Percentiles rank a stretch among this genome's conserved stretches.
Evolutionary conservation across 2,797 vertebrate species (phyloP).

Genomic region (Glyptemys insculpta): DNA sequence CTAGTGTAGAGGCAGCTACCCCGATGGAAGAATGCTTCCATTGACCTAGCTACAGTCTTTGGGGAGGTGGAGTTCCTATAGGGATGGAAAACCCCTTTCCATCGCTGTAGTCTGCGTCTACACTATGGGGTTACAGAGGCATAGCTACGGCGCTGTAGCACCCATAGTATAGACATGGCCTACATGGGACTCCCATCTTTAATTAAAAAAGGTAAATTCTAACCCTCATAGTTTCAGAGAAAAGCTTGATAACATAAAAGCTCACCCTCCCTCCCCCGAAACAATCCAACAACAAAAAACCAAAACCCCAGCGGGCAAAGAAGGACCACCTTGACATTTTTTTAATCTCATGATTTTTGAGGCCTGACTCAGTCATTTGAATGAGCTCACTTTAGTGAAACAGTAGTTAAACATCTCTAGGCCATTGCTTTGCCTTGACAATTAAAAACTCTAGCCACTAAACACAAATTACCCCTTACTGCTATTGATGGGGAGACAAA

Average conservation of each 20-base stretch:
- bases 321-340: background rate
- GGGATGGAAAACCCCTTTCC: no score
- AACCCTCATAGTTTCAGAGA: background rate
- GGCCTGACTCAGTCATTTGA: background rate
- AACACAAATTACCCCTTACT: background rate
- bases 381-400: background rate
- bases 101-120: no score
- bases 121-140: no score
- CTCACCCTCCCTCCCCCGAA: background rate
- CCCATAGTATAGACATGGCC: no score
- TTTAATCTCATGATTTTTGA: background rate
- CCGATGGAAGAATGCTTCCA: background rate
- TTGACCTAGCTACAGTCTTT: background rate
- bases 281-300: background rate
- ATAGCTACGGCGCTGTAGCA: no score
- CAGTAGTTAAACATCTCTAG: background rate
- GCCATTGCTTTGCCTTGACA: background rate
- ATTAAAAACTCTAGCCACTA: background rate
- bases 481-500: background rate
- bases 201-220: background rate
- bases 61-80: no score
- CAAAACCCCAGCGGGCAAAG: background rate
- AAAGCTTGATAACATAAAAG: background rate
- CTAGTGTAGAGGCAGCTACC: background rate
- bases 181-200: background rate